Evolutionary conservation across 30 jellyfish, hydroid and myxozoan species (phyloP), one percentile per base, ranked within the genome.

Genomic region (Turritopsis dohrnii): DNA sequence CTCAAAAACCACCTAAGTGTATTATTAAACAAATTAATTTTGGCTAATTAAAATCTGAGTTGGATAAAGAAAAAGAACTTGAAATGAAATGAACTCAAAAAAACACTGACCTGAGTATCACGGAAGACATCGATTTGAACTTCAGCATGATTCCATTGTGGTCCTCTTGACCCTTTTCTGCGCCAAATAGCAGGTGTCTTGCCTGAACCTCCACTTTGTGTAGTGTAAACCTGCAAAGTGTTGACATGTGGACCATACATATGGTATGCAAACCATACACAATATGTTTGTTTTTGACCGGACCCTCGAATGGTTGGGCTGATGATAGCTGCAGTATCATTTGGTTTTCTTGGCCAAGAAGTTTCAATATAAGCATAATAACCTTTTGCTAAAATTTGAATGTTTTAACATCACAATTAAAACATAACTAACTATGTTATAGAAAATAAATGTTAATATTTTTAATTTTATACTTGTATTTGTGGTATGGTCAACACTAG

Each of bases 201-300:
- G 72, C 71, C 66, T 41, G 13, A 41, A 41, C 60, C 60, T 8
- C 96, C 96, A 22, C 75, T 85, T 8, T 87, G 52, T 72, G 83
- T 77, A 16, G 96, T 89, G 95, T 86, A 86, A 71, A 94, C 99
- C 1, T 87, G 52, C 65, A 94, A 84, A 1, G 99, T 71, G 66
- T 89, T 90, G 75, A 94, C 96, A 79, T 94, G 99, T 18, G 99
- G 96, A 28, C 99, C 99, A 83, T 94, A 94, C 99, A 94, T 94
- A 86, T 94, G 99, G 84, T 94, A 94, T 85, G 88, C 96, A 87
- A 94, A 94, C 85, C 84, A 76, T 52, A 94, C 83, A 66, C 99
- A 94, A 29, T 85, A 90, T 21, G 95, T 88, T 21, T 82, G 29
- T 19, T 75, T 86, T 52, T 96, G 86, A 53, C 96, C 96, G 52